Evolutionary conservation across 2,113 vertebrate genomes (phyloP), one percentile per base, ranked within the genome.

Genomic region (Circaetus cinerascens): DNA sequence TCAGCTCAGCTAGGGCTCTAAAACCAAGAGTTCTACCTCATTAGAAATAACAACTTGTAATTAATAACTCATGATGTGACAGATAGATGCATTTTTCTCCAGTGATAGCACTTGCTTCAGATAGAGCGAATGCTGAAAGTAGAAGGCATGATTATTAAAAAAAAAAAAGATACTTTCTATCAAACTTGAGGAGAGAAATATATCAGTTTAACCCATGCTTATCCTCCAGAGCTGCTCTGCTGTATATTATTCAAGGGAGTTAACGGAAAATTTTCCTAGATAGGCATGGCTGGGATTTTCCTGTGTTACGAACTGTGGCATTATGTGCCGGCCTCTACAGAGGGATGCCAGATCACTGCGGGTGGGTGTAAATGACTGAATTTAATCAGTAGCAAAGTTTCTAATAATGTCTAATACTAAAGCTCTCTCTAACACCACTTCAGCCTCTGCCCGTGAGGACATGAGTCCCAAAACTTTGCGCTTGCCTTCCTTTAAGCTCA

Each of bases 11-110:
- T 38, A 34, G 86, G 72, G 87, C 63, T 87, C 74, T 87, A 60
- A 95, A 88, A 22, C 72, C 83, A 34, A 64, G 88, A 78, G 82
- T 90, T 96, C 85, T 69, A 63, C 86, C 95, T 95, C 92, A 71
- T 87, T 96, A 91, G 71, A 69, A 71, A 72, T 72, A 86, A 90
- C 81, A 85, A 64, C 62, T 94, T 77, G 66, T 94, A 84, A 64
- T 93, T 96, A 80, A 87, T 78, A 79, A 89, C 85, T 86, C 78
- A 36, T 21, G 77, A 72, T 74, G 36, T 68, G 91, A 62, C 46
- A 87, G 84, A 50, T 27, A 87, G 79, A 68, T 71, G 78, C 34
- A 9, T 92, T 90, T 84, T 79, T 69, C 71, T 86, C 40, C 63
- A 80, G 48, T 32, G 38, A 26, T 21, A 66, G 67, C 46, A 13